Conservation (phyloP, 2,888 invertebrate genomes). For the Deroplatys truncata region DNA sequence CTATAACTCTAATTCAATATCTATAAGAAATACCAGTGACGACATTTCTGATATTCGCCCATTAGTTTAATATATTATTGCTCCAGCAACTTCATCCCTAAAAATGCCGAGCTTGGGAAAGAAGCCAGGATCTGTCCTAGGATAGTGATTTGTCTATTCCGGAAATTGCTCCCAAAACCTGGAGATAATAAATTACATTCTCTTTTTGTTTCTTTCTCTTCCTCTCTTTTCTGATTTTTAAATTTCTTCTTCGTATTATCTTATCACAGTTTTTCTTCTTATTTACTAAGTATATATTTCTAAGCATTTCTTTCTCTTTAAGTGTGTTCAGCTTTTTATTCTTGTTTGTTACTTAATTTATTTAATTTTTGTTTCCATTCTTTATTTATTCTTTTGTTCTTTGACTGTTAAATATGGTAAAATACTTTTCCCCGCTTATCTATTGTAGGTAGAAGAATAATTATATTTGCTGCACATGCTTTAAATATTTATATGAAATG, state of each 20-base stretch:
- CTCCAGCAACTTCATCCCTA: background rate
- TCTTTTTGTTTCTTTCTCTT: background rate
- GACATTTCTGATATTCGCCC: background rate
- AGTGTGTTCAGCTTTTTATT: too few relatives aligned
- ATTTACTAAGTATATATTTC: too few relatives aligned
- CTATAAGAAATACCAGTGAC: background rate
- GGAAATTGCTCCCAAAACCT: background rate
- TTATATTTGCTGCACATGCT: too few relatives aligned
- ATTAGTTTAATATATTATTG: background rate
- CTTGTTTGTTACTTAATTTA: too few relatives aligned
- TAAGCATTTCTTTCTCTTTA: too few relatives aligned
- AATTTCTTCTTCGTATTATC: background rate
- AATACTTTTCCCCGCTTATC: too few relatives aligned
- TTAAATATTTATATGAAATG: too few relatives aligned
- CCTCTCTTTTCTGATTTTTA: background rate
- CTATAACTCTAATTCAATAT: background rate
- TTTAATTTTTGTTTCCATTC: too few relatives aligned
- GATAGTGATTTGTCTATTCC: background rate
- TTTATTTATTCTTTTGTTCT: too few relatives aligned
- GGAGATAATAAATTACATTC: background rate
- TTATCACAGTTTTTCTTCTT: background rate
- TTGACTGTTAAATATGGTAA: too few relatives aligned
- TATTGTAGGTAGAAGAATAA: too few relatives aligned
- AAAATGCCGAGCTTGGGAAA: background rate
- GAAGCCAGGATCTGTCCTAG: background rate